These are phyloP conservation scores for Steinernema feltiae DNA, from an alignment of 1,140 invertebrate species.

Conservation along the genomic window DNA sequence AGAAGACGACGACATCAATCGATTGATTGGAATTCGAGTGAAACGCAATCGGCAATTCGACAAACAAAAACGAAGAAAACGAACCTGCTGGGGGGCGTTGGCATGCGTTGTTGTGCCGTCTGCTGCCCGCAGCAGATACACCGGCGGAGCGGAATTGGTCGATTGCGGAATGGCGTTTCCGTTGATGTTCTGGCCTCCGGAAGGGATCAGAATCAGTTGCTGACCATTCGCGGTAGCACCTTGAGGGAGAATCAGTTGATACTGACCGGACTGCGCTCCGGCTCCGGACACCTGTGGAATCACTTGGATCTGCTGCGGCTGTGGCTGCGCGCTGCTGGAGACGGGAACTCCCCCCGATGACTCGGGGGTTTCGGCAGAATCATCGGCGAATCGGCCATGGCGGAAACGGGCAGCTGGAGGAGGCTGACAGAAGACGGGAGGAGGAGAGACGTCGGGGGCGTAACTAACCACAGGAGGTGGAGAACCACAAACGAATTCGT, in stretches of 20 bases:
- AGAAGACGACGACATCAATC: background rate
- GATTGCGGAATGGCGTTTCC: background rate
- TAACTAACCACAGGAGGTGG: background rate
- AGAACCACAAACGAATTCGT: background rate
- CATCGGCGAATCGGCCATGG: conserved; percentile 1
- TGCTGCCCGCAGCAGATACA: conserved; percentile 19
- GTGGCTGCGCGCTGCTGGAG: conserved; percentile 19
- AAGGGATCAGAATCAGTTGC: background rate
- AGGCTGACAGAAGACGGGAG: background rate
- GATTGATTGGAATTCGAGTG: background rate
- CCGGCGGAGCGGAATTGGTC: background rate
- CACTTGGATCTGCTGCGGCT: conserved; percentile 30
- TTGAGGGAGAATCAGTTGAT: conserved; percentile 25
- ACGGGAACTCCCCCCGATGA: background rate
- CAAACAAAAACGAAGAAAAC: conserved; percentile 11
- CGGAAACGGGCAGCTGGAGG: background rate
- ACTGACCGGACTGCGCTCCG: conserved; percentile 1
- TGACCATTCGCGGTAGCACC: background rate
- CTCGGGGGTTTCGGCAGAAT: conserved; percentile 7
- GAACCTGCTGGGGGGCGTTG: conserved; percentile 21
- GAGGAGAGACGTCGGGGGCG: background rate
- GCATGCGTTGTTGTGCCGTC: background rate
- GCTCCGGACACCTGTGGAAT: background rate
- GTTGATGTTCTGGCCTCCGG: background rate
- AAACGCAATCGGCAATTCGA: background rate